Percentiles rank a stretch among this genome's conserved stretches.
Conservation (phyloP, 2,797 vertebrate genomes). For the Falco biarmicus region DNA sequence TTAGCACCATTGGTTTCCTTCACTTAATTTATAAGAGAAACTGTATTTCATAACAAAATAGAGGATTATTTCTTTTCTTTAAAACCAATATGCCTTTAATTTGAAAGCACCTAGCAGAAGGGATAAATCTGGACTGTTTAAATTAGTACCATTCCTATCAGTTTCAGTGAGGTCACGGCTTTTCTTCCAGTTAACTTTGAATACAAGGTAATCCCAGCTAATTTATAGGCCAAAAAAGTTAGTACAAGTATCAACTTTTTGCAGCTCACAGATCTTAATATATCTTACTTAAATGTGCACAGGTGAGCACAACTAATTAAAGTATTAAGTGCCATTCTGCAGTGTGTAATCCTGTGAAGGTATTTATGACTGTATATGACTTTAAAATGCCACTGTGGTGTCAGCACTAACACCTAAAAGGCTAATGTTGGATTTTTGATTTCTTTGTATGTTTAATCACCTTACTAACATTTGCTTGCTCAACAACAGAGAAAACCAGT, state of each 20-base stretch:
- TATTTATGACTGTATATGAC: not conserved
- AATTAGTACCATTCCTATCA: not conserved
- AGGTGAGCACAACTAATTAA: not conserved
- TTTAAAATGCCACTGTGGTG: not conserved
- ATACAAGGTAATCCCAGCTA: not conserved
- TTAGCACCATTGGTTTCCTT: not conserved
- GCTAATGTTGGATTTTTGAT: not conserved
- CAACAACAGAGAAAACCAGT: not conserved
- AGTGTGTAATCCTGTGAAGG: not conserved
- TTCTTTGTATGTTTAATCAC: not conserved
- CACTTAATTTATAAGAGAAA: not conserved
- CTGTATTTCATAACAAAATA: not conserved
- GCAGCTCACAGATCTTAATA: not conserved
- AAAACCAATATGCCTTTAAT: not conserved
- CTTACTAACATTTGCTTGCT: not conserved
- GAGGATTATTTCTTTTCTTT: not conserved
- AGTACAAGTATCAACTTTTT: not conserved
- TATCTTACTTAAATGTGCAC: not conserved
- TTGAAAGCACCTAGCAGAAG: not conserved
- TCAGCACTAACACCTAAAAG: not conserved
- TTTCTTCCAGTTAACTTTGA: not conserved
- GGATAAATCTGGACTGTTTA: not conserved
- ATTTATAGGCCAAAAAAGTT: not conserved
- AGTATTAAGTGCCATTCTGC: not conserved
- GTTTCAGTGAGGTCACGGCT: not conserved